Evolutionary conservation across 1,140 invertebrate species (phyloP), one percentile per base, ranked within the genome.

Genomic region (Drosophila neocordata): DNA sequence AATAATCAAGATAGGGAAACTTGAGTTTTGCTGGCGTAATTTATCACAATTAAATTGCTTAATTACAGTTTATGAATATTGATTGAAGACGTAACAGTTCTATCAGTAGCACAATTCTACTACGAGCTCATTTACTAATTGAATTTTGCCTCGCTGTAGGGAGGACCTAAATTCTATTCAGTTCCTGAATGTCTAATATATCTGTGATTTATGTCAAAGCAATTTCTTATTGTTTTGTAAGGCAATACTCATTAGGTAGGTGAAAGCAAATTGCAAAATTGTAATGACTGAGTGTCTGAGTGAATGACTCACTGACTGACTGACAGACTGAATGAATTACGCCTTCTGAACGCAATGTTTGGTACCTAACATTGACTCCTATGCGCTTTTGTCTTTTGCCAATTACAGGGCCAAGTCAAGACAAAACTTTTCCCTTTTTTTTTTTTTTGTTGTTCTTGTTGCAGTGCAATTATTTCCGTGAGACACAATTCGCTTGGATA

Each of bases 371-470:
- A 31, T 51, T 51, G 53, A 31, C 27, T 56, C 22, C 12, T 56
- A 35, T 38, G 12, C 41, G 59, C 59, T 61, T 61, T 61, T 61
- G 59, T 61, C n/a, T 48, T 61, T 61, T 61, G 41, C 35, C 41
- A 61, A 61, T 61, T 61, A 61, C 8, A n/a, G 59, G 13, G 22
- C 24, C 48, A 56, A 56, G 44, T 6, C 15, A 58, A 34, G 41
- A 48, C 41, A 48, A 61, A 61, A 61, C 41, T 61, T 61, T 61
- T 58, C 20, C 7, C 27, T 1, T 13, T 34, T 11, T 34, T 15
- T 55, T 55, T 34, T 18, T 35, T 55, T 55, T 34, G 9, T 35
- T 56, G 8, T n/a, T 15, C n/a, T 24, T 51, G 44, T 8, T 51
- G 7, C 15, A 20, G n/a, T 13, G 24, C 41, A 48, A 48, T 15